Conservation (phyloP, 2,113 vertebrate genomes). For the Tachysurus fulvidraco region DNA sequence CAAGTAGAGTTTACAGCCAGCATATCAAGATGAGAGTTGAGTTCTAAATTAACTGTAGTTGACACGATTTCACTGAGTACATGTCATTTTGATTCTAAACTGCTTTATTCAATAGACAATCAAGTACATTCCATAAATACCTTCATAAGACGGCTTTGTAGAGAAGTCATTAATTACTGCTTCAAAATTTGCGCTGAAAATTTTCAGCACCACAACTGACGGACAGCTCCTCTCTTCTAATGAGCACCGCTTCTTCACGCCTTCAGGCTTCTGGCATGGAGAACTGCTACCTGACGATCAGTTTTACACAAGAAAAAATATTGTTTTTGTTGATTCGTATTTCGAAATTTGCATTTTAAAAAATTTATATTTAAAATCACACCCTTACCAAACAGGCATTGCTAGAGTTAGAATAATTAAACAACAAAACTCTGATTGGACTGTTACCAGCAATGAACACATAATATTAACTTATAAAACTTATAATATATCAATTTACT, state of each 20-base stretch:
- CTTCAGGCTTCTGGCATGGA: slow-evolving; percentile 2
- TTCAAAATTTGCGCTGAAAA: not conserved
- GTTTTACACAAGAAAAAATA: not conserved
- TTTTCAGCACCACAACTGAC: slow-evolving; percentile 50
- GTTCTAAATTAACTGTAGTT: not conserved
- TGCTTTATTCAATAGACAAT: not conserved
- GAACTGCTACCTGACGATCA: not conserved
- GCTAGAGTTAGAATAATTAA: not conserved
- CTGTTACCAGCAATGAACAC: not conserved
- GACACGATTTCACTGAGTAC: not conserved
- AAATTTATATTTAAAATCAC: not conserved
- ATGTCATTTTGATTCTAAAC: not conserved
- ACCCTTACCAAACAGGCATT: not conserved
- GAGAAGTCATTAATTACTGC: not conserved
- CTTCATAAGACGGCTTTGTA: not conserved
- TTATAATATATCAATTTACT: too few relatives aligned
- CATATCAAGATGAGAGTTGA: not conserved
- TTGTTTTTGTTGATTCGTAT: too few relatives aligned
- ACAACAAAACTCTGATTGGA: not conserved
- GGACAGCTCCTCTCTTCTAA: slow-evolving; percentile 47
- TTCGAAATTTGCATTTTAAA: not conserved
- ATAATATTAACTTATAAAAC: not conserved
- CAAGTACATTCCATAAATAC: not conserved
- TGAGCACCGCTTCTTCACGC: slow-evolving; percentile 7
- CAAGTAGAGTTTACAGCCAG: not conserved